These are phyloP conservation scores for Calcarius lapponicus DNA, from an alignment of 2,797 vertebrate species.

Conservation along the genomic window DNA sequence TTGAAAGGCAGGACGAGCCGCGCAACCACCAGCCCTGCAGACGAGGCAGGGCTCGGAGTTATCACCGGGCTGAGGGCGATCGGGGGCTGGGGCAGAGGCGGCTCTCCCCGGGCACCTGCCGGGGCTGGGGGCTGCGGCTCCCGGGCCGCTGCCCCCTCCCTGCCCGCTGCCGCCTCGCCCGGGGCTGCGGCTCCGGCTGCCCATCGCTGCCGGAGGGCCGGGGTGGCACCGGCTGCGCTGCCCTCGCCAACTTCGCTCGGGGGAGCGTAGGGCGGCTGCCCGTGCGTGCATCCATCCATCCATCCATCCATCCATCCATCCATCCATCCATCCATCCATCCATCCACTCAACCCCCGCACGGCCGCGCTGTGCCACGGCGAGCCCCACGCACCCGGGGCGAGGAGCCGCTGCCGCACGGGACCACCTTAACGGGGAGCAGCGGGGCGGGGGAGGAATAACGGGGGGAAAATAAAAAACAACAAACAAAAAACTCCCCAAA, in stretches of 20 bases:
- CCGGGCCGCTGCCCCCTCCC: not conserved
- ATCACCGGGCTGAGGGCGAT: accelerated
- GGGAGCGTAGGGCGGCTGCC: not conserved
- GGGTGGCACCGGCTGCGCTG: not conserved
- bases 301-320: not conserved
- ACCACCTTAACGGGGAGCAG: not conserved
- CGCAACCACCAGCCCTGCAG: not conserved
- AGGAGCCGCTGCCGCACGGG: not conserved
- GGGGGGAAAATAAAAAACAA: too few relatives aligned
- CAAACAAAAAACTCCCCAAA: too few relatives aligned
- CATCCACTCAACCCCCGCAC: too few relatives aligned
- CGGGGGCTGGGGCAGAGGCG: accelerated
- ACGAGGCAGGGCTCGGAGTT: accelerated
- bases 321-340: too few relatives aligned
- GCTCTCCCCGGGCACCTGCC: not conserved
- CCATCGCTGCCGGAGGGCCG: not conserved
- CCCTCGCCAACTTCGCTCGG: not conserved
- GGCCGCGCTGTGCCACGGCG: not conserved
- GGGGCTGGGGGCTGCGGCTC: not conserved
- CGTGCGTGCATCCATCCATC: not conserved
- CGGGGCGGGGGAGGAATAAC: not conserved
- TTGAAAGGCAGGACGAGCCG: not conserved
- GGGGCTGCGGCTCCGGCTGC: not conserved
- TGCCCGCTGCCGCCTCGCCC: not conserved
- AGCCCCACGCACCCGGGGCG: not conserved